Evolutionary conservation across 2,888 invertebrate genomes (phyloP), one percentile per base, ranked within the genome.

Genomic region (Eumerus sabulonum): DNA sequence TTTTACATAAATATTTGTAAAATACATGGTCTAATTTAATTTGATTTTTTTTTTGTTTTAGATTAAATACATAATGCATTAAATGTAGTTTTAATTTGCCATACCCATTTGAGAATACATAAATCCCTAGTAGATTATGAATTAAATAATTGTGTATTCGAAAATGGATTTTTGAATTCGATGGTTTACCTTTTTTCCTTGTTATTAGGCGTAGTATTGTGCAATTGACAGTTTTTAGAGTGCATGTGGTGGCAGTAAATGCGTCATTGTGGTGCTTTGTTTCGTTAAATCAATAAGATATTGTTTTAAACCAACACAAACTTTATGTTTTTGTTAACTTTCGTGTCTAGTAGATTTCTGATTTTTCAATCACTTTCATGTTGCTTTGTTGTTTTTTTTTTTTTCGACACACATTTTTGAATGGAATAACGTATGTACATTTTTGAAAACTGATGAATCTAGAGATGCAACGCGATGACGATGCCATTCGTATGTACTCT

Each of bases 81-180:
- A 4, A 53, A 66, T 66, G 74, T 81, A 81, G 76, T 81, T 76
- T 50, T 76, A 64, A 64, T 68, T 76, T 81, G 60, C 67, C 7
- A 59, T 74, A 63, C 16, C 62, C 59, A 62, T 62, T 62, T 38
- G 11, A 60, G 27, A 4, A 27, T 40, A 40, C 27, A 27, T 27
- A 54, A 57, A 56, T 62, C 18, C 42, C 60, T 73, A 63, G 62
- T 74, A 67, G 71, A 60, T 4, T 27, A 27, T 7, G 7, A 27
- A 2, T 27, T 27, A 27, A 27, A 4, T 27, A 27, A 27, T 2
- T 27, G 27, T 27, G 2, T 27, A 27, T 27, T 7, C 2, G 27
- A 27, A 27, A 27, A n/a, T n/a, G n/a, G n/a, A n/a, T n/a, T 48
- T 60, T 38, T 62, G 13, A 64, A 53, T 9, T n/a, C n/a, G n/a